Percentiles rank a stretch among this genome's conserved stretches.
Evolutionary conservation across 2,113 vertebrate genomes (phyloP).

Genomic region (Cebus imitator): DNA sequence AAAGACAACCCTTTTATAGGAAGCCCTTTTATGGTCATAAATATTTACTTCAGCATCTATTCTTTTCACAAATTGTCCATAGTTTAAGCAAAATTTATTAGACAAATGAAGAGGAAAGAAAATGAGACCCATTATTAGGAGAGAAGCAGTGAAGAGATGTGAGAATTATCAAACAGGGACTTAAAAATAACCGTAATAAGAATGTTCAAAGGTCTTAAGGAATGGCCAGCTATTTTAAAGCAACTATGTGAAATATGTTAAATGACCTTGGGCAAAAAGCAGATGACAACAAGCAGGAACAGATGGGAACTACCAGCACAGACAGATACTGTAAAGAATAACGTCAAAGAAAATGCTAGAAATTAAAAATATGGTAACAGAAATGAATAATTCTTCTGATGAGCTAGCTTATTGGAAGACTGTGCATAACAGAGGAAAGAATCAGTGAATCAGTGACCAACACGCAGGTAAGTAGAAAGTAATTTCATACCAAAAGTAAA

Average conservation of each 20-base stretch:
- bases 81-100: neutral
- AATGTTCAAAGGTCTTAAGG: neutral
- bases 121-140: neutral
- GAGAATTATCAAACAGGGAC: neutral
- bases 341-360: neutral
- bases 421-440: neutral
- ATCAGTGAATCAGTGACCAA: neutral
- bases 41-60: neutral
- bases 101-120: slow-evolving; percentile 1
- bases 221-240: slow-evolving; percentile 15
- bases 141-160: neutral
- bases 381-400: neutral
- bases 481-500: neutral
- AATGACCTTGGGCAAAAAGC: neutral
- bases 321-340: neutral
- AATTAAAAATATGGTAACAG: slow-evolving; percentile 2
- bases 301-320: neutral
- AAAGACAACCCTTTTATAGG: neutral
- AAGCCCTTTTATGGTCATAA: neutral
- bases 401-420: neutral
- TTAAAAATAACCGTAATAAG: neutral
- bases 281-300: neutral
- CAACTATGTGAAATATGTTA: neutral
- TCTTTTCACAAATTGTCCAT: neutral
- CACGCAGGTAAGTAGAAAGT: neutral